These are phyloP conservation scores for Lophura nycthemera DNA, from an alignment of 2,113 vertebrate species.

Conservation along the genomic window DNA sequence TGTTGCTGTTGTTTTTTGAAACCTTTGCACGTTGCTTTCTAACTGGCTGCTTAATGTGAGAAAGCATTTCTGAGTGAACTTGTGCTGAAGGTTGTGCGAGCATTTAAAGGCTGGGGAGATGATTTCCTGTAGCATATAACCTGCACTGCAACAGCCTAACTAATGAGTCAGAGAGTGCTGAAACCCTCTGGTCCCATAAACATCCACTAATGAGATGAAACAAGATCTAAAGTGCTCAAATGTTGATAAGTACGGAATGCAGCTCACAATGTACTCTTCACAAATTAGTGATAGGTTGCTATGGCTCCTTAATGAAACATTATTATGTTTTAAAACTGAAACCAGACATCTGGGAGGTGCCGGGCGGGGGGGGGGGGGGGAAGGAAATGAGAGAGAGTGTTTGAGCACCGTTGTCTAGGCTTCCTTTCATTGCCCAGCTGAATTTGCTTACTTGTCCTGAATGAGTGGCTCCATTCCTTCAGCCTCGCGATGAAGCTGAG, in stretches of 20 bases:
- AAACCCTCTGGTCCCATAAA: constrained; percentile 66
- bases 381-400: constrained; percentile 31
- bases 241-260: constrained; percentile 47
- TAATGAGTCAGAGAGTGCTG: constrained; percentile 41
- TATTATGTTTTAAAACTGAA: constrained; percentile 67
- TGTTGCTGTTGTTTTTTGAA: neutral
- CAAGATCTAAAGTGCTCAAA: constrained; percentile 52
- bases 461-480: constrained; percentile 71
- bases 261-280: constrained; percentile 53
- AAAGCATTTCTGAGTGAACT: neutral
- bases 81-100: neutral
- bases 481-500: constrained; percentile 63
- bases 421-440: constrained; percentile 66
- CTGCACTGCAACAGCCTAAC: constrained; percentile 9
- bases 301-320: constrained; percentile 66
- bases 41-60: neutral
- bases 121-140: neutral
- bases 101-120: constrained; percentile 7
- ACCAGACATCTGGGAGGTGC: constrained; percentile 35
- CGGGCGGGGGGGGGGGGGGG: neutral
- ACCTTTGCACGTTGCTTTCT: neutral
- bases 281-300: constrained; percentile 62
- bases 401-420: constrained; percentile 60
- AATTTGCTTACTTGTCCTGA: constrained; percentile 70
- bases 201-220: constrained; percentile 46